These are phyloP conservation scores for Pheosia gnoma DNA, from an alignment of 2,888 invertebrate species.

Conservation along the genomic window DNA sequence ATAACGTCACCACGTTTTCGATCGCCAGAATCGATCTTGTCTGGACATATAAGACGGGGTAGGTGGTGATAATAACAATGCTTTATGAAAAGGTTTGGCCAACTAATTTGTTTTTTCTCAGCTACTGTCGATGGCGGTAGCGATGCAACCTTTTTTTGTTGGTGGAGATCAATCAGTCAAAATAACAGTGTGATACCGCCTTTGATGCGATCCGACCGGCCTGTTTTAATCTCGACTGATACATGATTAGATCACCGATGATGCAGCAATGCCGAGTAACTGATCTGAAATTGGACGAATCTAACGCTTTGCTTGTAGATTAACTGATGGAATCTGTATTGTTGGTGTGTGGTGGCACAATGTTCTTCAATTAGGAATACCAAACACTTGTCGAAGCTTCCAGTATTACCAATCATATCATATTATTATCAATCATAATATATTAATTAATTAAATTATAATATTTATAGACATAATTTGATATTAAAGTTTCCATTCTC, in stretches of 20 bases:
- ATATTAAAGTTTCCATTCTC: not conserved
- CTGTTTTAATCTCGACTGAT: slow-evolving; percentile 82
- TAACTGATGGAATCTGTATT: slow-evolving; percentile 54
- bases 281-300: slow-evolving; percentile 75
- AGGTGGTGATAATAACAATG: slow-evolving; percentile 83
- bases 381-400: slow-evolving; percentile 25
- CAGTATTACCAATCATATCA: slow-evolving; percentile 5
- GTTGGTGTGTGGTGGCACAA: slow-evolving; percentile 21
- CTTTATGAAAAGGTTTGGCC: slow-evolving; percentile 83
- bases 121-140: slow-evolving; percentile 84
- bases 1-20: slow-evolving; percentile 45
- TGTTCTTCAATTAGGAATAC: slow-evolving; percentile 33
- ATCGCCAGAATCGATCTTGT: slow-evolving; percentile 52
- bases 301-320: slow-evolving; percentile 64
- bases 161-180: slow-evolving; percentile 83
- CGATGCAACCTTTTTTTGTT: slow-evolving; percentile 80
- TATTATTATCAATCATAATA: no score
- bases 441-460: no score
- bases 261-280: slow-evolving; percentile 79
- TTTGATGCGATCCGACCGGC: slow-evolving; percentile 81
- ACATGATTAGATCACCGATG: slow-evolving; percentile 83
- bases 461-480: no score
- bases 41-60: slow-evolving; percentile 65
- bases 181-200: slow-evolving; percentile 84
- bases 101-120: slow-evolving; percentile 84